Evolutionary conservation across 2,888 invertebrate genomes (phyloP), one percentile per base, ranked within the genome.

Genomic region (Drosophila atripex): DNA sequence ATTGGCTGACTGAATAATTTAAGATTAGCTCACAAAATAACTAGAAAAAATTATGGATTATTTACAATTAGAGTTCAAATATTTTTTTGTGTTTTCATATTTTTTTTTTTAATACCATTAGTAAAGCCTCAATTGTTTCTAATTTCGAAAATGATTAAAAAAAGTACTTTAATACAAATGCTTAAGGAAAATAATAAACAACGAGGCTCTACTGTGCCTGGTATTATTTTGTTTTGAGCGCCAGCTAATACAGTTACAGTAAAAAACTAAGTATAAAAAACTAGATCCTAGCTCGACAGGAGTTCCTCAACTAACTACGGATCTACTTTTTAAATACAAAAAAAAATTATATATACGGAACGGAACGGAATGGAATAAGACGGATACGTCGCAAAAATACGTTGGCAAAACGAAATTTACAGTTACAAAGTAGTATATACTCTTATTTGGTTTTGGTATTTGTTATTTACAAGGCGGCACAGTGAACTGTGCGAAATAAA

Each of bases 391-490:
- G 55, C 23, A 50, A 56, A 51, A 21, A 43, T 43, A 21, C 43
- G 43, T 43, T 43, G 43, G 21, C 43, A 43, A 43, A 35, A 49
- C 30, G 49, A 30, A 49, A 49, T 16, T 7, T 49, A 32, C 49
- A 18, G 49, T n/a, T 50, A 50, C 16, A 18, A 32, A 50, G 18
- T 18, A 8, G 16, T 49, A 23, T 8, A 12, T 30, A 57, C 18
- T 43, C 11, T 43, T 21, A 9, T 43, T 43, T 43, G 5, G 2
- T 16, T 41, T 41, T 41, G 16, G 9, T 38, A 12, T 41, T 18
- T 41, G 39, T 35, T 69, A 69, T 69, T 69, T 69, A 69, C 69
- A 69, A 30, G 45, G 63, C 47, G 32, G 35, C 63, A 64, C 63
- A 46, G 63, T 16, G 12, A 9, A 28, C 51, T 64, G 63, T 64